Evolutionary conservation across 2,797 vertebrate species (phyloP).

Genomic region (Brachyrhaphis roseni): DNA sequence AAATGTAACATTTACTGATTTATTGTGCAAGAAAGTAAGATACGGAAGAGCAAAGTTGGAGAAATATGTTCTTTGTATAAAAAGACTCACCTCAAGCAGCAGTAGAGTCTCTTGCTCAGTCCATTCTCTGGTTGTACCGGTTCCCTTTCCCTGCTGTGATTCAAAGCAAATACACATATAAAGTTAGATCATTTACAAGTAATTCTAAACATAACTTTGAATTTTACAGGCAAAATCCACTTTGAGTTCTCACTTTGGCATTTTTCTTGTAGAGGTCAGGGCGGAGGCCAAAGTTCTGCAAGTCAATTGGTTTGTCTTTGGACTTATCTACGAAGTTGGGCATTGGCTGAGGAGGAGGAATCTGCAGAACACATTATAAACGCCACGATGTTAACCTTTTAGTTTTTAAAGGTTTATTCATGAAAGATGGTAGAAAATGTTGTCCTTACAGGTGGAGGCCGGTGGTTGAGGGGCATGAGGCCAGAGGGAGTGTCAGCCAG

Average conservation of each 20-base stretch:
- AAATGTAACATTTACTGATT: neutral
- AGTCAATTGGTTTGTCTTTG: constrained; percentile 92
- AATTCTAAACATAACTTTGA: neutral
- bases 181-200: neutral
- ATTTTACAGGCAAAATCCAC: neutral
- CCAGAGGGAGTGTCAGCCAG: constrained; percentile 95
- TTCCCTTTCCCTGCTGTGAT: constrained; percentile 84
- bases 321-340: constrained; percentile 91
- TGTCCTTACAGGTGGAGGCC: constrained; percentile 87
- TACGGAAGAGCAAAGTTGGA: neutral
- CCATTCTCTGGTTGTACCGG: constrained; percentile 91
- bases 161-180: neutral
- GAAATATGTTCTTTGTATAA: neutral
- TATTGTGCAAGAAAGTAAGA: neutral
- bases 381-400: neutral
- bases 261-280: constrained; percentile 94
- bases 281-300: constrained; percentile 96
- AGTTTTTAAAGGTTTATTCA: neutral
- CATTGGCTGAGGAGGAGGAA: constrained; percentile 93
- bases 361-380: constrained; percentile 64
- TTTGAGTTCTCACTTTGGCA: constrained; percentile 76
- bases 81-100: constrained; percentile 88
- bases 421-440: neutral
- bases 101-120: constrained; percentile 96
- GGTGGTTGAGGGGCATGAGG: constrained; percentile 93